A percentile compares a stretch with the other conserved stretches of the same genome.
Evolutionary conservation across 2,113 vertebrate species (phyloP).

Genomic region (Hemicordylus capensis): DNA sequence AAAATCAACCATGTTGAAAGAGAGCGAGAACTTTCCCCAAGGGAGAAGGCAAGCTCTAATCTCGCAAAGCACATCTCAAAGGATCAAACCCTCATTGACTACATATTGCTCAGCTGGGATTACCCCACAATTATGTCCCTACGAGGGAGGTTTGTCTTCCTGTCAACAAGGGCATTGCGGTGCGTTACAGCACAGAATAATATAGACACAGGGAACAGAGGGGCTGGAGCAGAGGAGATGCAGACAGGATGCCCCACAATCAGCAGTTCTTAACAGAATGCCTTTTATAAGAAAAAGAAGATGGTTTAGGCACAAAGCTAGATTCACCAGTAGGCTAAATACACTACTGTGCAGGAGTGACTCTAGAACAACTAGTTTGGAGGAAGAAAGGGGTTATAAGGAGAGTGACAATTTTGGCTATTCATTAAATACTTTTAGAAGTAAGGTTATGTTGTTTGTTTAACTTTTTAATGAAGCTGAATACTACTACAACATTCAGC

Average conservation of each 20-base stretch:
- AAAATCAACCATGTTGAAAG: not conserved
- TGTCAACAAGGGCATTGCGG: not conserved
- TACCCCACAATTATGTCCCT: not conserved
- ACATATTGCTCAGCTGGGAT: not conserved
- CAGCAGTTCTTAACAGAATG: not conserved
- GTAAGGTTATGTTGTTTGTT: no score
- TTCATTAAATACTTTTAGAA: no score
- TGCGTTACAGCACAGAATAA: not conserved
- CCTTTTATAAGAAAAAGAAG: not conserved
- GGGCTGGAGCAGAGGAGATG: not conserved
- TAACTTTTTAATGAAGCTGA: no score
- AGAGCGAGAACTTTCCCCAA: not conserved
- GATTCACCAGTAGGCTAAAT: not conserved
- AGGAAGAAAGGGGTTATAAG: no score
- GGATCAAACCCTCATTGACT: not conserved
- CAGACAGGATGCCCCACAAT: not conserved
- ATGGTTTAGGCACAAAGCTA: not conserved
- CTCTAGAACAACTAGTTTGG: no score
- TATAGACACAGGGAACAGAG: not conserved
- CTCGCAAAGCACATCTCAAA: not conserved
- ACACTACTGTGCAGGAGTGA: not conserved
- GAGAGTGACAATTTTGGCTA: no score
- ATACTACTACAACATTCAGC: no score
- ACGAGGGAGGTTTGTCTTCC: conserved; percentile 4
- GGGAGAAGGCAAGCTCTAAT: not conserved